A percentile compares a stretch with the other conserved stretches of the same genome.
These are phyloP conservation scores for Lophura nycthemera DNA, from an alignment of 2,113 vertebrate species.

Conservation along the genomic window DNA sequence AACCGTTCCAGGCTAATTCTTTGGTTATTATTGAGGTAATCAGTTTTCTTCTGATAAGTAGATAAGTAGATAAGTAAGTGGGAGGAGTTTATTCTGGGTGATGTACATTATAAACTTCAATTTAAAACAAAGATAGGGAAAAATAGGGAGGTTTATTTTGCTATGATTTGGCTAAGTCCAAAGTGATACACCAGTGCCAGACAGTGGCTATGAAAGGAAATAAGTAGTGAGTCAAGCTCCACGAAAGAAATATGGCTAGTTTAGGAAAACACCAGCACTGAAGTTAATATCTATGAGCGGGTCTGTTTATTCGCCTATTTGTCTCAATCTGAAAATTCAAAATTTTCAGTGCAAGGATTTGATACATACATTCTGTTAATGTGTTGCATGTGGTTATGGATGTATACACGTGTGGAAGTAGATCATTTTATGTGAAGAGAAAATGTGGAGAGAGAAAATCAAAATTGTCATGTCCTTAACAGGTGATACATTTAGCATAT, in stretches of 20 bases:
- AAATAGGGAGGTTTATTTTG: neutral
- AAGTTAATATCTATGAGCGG: neutral
- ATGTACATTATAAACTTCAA: neutral
- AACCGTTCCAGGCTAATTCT: fast-evolving
- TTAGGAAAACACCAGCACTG: neutral
- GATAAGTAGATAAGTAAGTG: neutral
- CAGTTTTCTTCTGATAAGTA: neutral
- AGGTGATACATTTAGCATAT: constrained; percentile 3
- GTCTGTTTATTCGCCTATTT: neutral
- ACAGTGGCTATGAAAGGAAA: neutral
- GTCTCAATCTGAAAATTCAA: neutral
- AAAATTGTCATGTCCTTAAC: constrained; percentile 17
- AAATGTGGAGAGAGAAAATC: neutral
- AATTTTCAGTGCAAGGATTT: neutral
- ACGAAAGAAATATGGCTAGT: neutral
- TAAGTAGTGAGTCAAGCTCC: neutral
- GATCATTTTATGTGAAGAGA: neutral
- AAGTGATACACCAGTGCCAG: neutral
- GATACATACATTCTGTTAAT: neutral
- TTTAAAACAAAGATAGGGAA: neutral
- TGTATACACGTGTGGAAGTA: neutral
- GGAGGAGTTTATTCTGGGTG: neutral
- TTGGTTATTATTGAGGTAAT: neutral
- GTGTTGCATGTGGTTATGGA: neutral
- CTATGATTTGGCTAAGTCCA: neutral